Percentiles rank a stretch among this genome's conserved stretches.
Conservation (phyloP, 2,888 invertebrate genomes). For the Macrophya annulata region DNA sequence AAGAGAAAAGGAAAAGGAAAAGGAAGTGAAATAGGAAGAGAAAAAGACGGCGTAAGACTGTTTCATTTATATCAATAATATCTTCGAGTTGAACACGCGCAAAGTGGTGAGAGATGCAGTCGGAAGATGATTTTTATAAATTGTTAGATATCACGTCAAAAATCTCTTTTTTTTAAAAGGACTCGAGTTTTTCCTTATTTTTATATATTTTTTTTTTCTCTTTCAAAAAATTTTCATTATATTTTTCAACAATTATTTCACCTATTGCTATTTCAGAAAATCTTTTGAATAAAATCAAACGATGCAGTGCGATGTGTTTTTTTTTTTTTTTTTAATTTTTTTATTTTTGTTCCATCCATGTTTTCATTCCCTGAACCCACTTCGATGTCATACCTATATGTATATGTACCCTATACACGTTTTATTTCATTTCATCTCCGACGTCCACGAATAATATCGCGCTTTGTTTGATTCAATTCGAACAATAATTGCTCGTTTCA, state of each 20-base stretch:
- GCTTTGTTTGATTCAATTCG: constrained; percentile 47
- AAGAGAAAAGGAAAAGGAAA: not conserved
- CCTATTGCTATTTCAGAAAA: too few species aligned
- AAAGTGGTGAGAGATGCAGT: not conserved
- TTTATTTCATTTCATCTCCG: not conserved
- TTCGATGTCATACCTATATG: too few species aligned
- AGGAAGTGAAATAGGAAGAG: not conserved
- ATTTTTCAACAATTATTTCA: not conserved
- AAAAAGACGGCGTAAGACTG: not conserved
- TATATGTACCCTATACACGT: too few species aligned
- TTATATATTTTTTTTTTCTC: too few species aligned
- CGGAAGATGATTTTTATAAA: constrained; percentile 27
- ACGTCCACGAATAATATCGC: constrained; percentile 1
- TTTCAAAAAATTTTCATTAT: not conserved
- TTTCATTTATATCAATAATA: constrained; percentile 55
- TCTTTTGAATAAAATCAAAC: not conserved
- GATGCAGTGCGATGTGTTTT: too few species aligned
- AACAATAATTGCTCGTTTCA: constrained; percentile 44
- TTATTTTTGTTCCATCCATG: too few species aligned
- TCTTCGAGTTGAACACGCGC: not conserved
- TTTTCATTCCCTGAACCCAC: too few species aligned
- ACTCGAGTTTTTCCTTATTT: too few species aligned
- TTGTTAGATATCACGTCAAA: not conserved
- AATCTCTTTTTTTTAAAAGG: too few species aligned
- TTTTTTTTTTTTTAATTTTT: too few species aligned